Conservation (phyloP, 2,113 vertebrate species). For the Raja brachyura region DNA sequence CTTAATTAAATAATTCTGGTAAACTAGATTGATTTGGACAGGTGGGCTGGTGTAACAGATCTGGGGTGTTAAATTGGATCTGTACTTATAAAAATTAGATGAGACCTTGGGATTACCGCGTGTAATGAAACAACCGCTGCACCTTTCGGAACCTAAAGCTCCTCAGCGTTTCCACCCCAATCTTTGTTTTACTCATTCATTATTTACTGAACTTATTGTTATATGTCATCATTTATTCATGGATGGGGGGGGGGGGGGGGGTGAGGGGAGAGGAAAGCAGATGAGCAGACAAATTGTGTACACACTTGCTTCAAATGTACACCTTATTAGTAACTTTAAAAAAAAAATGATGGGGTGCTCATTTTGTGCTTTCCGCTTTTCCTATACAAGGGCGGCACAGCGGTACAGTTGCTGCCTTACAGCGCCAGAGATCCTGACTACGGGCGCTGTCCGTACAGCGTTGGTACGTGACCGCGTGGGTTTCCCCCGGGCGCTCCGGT, state of each 20-base stretch:
- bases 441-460: no score
- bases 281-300: constrained; percentile 8
- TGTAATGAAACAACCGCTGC: constrained; percentile 13
- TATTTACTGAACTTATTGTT: constrained; percentile 32
- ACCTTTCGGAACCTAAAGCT: neutral
- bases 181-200: constrained; percentile 19
- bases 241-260: no score
- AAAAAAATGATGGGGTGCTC: no score
- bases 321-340: neutral
- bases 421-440: no score
- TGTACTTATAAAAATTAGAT: constrained; percentile 30
- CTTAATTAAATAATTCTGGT: constrained; percentile 14
- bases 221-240: constrained; percentile 29
- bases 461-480: no score
- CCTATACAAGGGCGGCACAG: no score
- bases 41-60: neutral
- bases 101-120: neutral
- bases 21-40: neutral
- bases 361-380: neutral
- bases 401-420: no score
- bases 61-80: neutral
- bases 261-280: neutral
- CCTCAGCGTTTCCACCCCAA: constrained; percentile 16
- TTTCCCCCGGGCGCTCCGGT: no score
- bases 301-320: neutral